A percentile compares a stretch with the other conserved stretches of the same genome.
Conservation (phyloP, 2,797 vertebrate genomes). For the Poliocrania exsul region DNA sequence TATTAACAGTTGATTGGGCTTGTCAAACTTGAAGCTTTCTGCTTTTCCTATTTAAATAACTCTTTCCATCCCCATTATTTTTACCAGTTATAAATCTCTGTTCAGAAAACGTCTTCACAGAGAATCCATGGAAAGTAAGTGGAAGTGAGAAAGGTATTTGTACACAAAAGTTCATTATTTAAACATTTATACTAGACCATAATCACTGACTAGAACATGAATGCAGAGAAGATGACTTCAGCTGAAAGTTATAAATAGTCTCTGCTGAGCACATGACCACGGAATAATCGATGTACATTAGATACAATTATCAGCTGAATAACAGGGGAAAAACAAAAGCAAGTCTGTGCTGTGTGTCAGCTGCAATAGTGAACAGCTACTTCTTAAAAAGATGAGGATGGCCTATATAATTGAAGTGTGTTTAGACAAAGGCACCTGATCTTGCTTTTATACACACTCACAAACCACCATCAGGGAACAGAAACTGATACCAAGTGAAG, state of each 20-base stretch:
- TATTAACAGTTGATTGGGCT: not conserved
- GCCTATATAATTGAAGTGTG: not conserved
- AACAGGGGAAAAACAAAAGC: not conserved
- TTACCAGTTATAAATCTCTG: not conserved
- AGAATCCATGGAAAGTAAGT: not conserved
- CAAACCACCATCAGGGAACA: not conserved
- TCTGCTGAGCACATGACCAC: not conserved
- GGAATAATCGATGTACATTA: not conserved
- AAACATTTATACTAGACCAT: not conserved
- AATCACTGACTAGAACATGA: not conserved
- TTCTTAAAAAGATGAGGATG: not conserved
- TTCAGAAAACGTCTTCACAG: not conserved
- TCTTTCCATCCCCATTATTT: not conserved
- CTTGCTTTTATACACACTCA: not conserved
- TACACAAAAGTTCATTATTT: not conserved
- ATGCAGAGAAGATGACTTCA: not conserved
- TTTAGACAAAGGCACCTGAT: not conserved
- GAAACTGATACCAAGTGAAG: not conserved
- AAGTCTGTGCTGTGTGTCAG: not conserved
- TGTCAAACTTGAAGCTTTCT: not conserved
- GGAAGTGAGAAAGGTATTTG: not conserved
- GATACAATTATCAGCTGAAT: not conserved
- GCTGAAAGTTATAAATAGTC: conserved; percentile 8
- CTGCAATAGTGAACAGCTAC: not conserved
- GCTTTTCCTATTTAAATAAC: not conserved